A percentile compares a stretch with the other conserved stretches of the same genome.
Conservation (phyloP, 2,797 vertebrate genomes). For the Artibeus lituratus region DNA sequence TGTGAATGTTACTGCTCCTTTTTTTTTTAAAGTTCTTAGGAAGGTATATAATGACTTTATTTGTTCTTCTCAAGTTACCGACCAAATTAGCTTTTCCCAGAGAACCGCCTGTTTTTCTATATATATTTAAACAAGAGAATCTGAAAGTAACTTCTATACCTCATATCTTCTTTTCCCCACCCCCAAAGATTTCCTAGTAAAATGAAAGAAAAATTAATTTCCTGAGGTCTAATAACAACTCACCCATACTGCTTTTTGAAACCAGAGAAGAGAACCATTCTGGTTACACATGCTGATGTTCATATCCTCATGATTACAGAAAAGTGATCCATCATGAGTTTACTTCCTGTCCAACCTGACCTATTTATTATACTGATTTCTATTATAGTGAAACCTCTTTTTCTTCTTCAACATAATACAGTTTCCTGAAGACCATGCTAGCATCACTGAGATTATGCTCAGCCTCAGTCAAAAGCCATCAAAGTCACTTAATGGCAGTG, state of each 20-base stretch:
- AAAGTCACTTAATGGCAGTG: neutral
- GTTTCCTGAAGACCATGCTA: neutral
- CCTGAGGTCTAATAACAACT: neutral
- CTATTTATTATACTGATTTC: neutral
- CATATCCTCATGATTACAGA: neutral
- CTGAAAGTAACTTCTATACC: neutral
- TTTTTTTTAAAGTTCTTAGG: neutral
- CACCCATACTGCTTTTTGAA: neutral
- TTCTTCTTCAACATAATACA: neutral
- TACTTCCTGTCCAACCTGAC: neutral
- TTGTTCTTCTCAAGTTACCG: neutral
- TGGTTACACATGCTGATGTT: neutral
- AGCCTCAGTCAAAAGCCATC: neutral
- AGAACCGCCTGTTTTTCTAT: neutral
- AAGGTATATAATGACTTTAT: neutral
- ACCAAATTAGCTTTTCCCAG: neutral
- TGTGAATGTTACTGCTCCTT: neutral
- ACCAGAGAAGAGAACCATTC: neutral
- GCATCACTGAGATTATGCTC: neutral
- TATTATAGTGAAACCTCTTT: neutral
- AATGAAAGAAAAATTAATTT: neutral
- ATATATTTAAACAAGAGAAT: neutral
- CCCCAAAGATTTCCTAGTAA: neutral
- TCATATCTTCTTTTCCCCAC: neutral
- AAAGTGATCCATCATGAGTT: neutral